Percentiles rank a stretch among this genome's conserved stretches.
phyloP scores from a whole-genome alignment of 1,140 invertebrate species.

The Cydia strobilella region DNA sequence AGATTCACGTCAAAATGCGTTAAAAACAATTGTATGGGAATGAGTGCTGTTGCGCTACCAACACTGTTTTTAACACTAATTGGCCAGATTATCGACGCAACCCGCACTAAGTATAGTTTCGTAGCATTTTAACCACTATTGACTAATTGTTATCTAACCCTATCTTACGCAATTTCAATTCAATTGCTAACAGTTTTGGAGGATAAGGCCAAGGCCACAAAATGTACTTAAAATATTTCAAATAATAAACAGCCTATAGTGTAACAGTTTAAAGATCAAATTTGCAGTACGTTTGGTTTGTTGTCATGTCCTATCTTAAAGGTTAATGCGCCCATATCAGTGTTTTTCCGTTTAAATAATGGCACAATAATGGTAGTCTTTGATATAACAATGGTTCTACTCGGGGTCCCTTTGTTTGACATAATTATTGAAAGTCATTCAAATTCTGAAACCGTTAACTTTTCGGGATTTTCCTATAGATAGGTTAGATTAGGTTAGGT shows the following conservation, averaged over 20 bases:
- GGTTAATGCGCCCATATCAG: conserved; percentile 16
- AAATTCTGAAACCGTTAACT: no score
- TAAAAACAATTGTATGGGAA: no score
- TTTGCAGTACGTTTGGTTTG: not conserved
- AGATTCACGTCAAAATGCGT: no score
- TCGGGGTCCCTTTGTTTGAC: no score
- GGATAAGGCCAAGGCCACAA: not conserved
- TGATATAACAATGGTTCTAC: not conserved
- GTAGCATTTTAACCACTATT: not conserved
- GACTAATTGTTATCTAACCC: not conserved
- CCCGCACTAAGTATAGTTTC: not conserved
- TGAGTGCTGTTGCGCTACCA: not conserved
- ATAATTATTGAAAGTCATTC: no score
- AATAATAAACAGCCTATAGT: not conserved
- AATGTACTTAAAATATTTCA: not conserved
- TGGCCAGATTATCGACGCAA: not conserved
- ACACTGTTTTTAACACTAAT: not conserved
- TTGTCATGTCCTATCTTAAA: not conserved
- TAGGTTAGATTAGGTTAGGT: no score
- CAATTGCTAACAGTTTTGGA: not conserved
- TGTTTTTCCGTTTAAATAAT: conserved; percentile 14
- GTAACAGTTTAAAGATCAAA: not conserved
- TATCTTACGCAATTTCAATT: not conserved
- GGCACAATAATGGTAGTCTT: not conserved
- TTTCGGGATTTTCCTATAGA: no score